Evolutionary conservation across 2,888 invertebrate genomes (phyloP).

Genomic region (Temnothorax unifasciatus): DNA sequence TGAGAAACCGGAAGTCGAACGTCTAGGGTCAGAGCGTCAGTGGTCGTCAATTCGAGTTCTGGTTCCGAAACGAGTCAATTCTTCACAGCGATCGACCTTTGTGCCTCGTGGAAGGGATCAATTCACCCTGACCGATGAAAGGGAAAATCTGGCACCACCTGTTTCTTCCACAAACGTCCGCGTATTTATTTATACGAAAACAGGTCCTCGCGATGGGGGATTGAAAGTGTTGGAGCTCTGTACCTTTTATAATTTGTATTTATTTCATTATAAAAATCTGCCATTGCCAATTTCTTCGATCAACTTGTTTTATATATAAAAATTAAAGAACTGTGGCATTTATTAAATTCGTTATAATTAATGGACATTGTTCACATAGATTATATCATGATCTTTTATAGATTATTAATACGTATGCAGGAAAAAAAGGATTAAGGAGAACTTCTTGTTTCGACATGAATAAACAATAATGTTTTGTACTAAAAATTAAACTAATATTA

Average conservation of each 20-base stretch:
- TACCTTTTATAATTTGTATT: slow-evolving; percentile 9
- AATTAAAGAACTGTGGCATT: neutral
- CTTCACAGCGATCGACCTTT: slow-evolving; percentile 73
- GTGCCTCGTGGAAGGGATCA: slow-evolving; percentile 68
- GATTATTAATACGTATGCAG: neutral
- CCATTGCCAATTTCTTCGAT: neutral
- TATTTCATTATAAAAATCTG: neutral
- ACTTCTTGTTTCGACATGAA: too few relatives aligned
- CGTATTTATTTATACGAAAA: slow-evolving; percentile 51
- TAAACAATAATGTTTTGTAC: too few relatives aligned
- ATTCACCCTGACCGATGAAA: slow-evolving; percentile 67
- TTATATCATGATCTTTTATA: neutral
- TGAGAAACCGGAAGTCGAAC: slow-evolving; percentile 79
- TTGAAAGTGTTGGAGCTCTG: slow-evolving; percentile 29
- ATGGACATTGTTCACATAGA: neutral
- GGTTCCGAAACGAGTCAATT: slow-evolving; percentile 75
- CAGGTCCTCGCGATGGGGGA: slow-evolving; percentile 32
- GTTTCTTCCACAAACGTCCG: slow-evolving; percentile 52
- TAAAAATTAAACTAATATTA: too few relatives aligned
- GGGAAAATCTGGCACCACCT: slow-evolving; percentile 73
- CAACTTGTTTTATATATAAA: neutral
- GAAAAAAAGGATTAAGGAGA: neutral
- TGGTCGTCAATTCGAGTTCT: slow-evolving; percentile 75
- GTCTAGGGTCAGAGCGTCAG: slow-evolving; percentile 78
- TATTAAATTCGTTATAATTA: neutral